Conservation (phyloP, 1,140 invertebrate species). For the Palaemon carinicauda region DNA sequence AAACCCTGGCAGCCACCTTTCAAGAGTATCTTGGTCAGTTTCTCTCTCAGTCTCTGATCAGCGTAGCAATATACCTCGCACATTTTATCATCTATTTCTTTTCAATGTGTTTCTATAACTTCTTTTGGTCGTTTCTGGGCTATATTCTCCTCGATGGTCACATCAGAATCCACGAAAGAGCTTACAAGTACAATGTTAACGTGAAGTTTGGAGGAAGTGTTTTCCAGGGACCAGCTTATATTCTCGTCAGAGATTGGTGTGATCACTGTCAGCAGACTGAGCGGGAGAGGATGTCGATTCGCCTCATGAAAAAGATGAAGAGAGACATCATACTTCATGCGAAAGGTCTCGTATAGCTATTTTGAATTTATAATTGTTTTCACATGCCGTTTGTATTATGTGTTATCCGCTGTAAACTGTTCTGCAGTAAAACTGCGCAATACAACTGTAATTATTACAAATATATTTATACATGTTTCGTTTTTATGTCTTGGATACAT, state of each 20-base stretch:
- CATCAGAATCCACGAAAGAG: conserved; percentile 23
- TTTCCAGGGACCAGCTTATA: conserved; percentile 26
- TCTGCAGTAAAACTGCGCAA: no score
- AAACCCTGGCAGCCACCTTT: background rate
- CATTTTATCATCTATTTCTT: conserved; percentile 19
- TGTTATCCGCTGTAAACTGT: no score
- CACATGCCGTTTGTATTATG: no score
- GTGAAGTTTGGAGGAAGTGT: conserved; percentile 14
- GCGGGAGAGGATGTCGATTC: background rate
- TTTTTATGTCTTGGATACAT: no score
- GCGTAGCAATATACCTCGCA: background rate
- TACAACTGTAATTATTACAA: no score
- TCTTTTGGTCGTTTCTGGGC: background rate
- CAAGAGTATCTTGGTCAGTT: background rate
- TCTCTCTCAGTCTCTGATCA: background rate
- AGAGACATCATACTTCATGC: background rate
- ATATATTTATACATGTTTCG: no score
- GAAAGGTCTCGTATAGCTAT: no score
- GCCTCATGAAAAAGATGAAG: conserved; percentile 37
- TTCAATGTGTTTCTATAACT: conserved; percentile 16
- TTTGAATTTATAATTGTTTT: no score
- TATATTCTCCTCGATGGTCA: conserved; percentile 26
- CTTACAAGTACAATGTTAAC: background rate
- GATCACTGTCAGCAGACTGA: conserved; percentile 27
- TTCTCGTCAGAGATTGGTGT: conserved; percentile 19